Conservation (phyloP, 2,888 invertebrate species). For the Ophonus ardosiacus region DNA sequence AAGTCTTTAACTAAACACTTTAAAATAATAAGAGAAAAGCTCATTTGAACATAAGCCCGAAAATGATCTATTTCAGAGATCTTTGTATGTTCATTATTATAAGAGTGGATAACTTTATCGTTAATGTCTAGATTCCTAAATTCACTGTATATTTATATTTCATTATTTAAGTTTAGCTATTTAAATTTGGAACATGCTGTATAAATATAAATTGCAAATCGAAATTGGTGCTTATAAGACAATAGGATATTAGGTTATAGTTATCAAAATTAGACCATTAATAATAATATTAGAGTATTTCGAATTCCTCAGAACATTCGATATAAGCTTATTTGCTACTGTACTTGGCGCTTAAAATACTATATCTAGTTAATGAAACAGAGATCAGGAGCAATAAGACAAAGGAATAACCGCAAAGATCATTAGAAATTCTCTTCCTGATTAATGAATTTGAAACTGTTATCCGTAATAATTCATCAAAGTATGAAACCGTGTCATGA, state of each 20-base stretch:
- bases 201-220: not conserved
- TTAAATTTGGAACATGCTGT: too few species aligned
- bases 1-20: too few species aligned
- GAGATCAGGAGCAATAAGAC: not conserved
- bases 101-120: too few species aligned
- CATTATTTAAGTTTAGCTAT: too few species aligned
- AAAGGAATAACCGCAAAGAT: slow-evolving; percentile 18
- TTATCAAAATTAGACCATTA: not conserved
- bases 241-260: not conserved
- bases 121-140: too few species aligned
- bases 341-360: not conserved
- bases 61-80: too few species aligned
- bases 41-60: too few species aligned
- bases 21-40: too few species aligned
- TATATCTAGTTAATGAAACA: not conserved
- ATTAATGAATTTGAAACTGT: slow-evolving; percentile 19
- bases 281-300: not conserved
- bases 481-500: slow-evolving; percentile 26
- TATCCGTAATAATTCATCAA: slow-evolving; percentile 31
- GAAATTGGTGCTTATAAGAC: not conserved
- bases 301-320: not conserved
- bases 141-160: too few species aligned
- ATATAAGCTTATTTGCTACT: not conserved
- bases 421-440: slow-evolving; percentile 24
- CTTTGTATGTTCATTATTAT: too few species aligned